These are phyloP conservation scores for Xiphophorus maculatus DNA, from an alignment of 2,113 vertebrate genomes.

Conservation along the genomic window DNA sequence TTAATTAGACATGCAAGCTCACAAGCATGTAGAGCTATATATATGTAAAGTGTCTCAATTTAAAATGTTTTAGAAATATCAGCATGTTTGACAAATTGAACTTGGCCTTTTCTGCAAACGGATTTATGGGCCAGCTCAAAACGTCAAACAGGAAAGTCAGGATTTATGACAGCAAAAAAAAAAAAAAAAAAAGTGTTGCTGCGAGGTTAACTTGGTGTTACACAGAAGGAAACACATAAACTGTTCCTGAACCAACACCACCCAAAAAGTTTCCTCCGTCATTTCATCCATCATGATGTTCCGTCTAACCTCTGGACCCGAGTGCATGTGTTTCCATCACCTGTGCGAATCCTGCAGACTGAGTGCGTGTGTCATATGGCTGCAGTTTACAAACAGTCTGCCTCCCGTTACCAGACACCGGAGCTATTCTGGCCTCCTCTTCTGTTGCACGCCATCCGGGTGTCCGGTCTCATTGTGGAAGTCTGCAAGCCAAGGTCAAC, in stretches of 20 bases:
- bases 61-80: conserved; percentile 13
- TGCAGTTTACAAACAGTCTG: conserved; percentile 77
- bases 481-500: conserved; percentile 78
- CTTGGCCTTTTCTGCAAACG: conserved; percentile 28
- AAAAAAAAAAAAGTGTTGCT: conserved; percentile 70
- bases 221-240: conserved; percentile 48
- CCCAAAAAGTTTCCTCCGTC: background rate
- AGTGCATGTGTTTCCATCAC: conserved; percentile 54
- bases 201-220: conserved; percentile 71
- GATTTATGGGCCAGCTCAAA: conserved; percentile 53
- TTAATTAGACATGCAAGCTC: background rate
- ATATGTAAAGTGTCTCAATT: conserved; percentile 12
- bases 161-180: conserved; percentile 71
- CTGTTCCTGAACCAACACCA: conserved; percentile 26
- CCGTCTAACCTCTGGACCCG: conserved; percentile 22
- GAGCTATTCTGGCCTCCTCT: conserved; percentile 78
- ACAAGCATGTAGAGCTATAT: background rate
- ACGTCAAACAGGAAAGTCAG: conserved; percentile 81
- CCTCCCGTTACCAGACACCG: conserved; percentile 74
- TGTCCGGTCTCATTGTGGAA: conserved; percentile 76
- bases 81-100: conserved; percentile 14
- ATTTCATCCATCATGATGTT: background rate
- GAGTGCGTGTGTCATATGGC: conserved; percentile 64
- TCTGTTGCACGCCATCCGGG: conserved; percentile 65
- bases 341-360: conserved; percentile 49